phyloP scores from a whole-genome alignment of 2,888 invertebrate genomes.

The Leptogaster cylindrica region DNA sequence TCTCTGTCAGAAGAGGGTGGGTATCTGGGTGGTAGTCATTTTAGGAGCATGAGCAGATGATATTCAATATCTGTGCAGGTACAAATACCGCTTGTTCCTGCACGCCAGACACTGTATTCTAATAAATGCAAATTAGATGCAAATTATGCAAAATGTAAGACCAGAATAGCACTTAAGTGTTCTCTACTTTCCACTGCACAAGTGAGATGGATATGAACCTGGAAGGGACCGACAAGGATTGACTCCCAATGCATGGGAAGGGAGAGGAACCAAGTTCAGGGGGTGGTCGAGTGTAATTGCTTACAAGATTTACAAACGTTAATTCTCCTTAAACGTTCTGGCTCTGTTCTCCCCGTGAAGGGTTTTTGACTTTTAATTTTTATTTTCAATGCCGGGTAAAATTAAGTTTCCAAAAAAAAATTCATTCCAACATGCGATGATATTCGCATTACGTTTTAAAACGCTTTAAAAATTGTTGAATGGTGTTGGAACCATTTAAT shows the following conservation, averaged over 20 bases:
- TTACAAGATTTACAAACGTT: too few species aligned
- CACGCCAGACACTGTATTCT: conserved; percentile 18
- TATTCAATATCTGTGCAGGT: conserved; percentile 19
- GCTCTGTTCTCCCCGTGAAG: too few species aligned
- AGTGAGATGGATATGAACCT: conserved; percentile 11
- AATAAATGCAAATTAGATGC: conserved; percentile 41
- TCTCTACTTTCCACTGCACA: neutral
- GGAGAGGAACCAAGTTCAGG: neutral
- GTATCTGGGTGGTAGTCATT: too few species aligned
- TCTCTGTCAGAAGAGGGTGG: too few species aligned
- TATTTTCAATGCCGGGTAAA: too few species aligned
- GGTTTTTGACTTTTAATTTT: too few species aligned
- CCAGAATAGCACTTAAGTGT: conserved; percentile 10
- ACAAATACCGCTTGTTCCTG: conserved; percentile 1
- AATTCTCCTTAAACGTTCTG: too few species aligned
- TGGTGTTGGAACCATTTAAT: too few species aligned
- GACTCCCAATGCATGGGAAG: neutral
- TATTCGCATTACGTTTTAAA: too few species aligned
- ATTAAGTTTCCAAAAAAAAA: too few species aligned
- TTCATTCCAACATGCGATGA: too few species aligned
- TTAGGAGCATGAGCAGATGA: conserved; percentile 27
- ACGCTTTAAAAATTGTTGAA: too few species aligned
- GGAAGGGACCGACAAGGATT: conserved; percentile 5
- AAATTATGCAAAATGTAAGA: conserved; percentile 29
- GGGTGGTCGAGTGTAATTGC: neutral